Conservation (phyloP, 2,888 invertebrate species). For the Norana najaformis region DNA sequence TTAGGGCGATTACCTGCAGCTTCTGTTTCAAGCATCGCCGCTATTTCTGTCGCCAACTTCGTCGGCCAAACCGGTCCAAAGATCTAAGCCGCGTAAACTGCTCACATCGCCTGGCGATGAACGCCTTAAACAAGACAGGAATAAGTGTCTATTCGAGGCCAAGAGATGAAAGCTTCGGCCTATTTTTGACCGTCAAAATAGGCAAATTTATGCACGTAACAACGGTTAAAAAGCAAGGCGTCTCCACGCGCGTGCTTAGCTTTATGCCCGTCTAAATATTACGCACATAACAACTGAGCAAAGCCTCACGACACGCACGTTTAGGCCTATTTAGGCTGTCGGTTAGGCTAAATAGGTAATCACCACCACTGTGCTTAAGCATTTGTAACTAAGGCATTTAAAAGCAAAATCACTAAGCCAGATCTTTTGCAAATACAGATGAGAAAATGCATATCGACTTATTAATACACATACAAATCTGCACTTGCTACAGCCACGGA, state of each 20-base stretch:
- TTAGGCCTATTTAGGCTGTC: neutral
- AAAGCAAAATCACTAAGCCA: neutral
- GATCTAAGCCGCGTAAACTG: neutral
- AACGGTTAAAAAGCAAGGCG: neutral
- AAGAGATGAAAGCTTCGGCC: neutral
- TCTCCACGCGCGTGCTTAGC: too few relatives aligned
- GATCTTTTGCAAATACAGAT: too few relatives aligned
- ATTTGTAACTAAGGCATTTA: too few relatives aligned
- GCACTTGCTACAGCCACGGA: too few relatives aligned
- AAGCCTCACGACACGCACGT: too few relatives aligned
- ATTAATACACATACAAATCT: too few relatives aligned
- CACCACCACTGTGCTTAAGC: too few relatives aligned
- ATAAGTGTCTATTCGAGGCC: neutral
- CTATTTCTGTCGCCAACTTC: neutral
- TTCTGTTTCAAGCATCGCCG: neutral
- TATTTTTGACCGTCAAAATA: neutral
- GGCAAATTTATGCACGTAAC: neutral
- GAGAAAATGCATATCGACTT: too few relatives aligned
- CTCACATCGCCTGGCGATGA: neutral
- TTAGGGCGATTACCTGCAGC: neutral
- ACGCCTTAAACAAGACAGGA: neutral
- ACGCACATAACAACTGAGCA: neutral
- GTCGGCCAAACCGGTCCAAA: neutral
- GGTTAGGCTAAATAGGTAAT: neutral
- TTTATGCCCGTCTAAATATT: neutral